Evolutionary conservation across 2,888 invertebrate species (phyloP).

Genomic region (Aelia acuminata): DNA sequence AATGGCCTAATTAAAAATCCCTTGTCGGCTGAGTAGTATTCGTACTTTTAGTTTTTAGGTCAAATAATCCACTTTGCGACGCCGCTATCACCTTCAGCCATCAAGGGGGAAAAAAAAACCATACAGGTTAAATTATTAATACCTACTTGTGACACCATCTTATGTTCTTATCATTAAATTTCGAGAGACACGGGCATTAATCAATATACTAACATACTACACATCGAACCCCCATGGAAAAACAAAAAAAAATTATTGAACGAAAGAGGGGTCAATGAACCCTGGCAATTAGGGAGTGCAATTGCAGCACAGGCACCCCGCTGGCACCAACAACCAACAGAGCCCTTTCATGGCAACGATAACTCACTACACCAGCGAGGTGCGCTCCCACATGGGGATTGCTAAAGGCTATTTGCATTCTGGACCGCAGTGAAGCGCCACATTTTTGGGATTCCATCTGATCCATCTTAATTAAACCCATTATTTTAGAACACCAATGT

Average conservation of each 20-base stretch:
- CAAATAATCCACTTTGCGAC: too few relatives aligned
- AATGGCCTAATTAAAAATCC: too few relatives aligned
- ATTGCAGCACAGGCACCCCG: neutral
- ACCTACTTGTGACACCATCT: too few relatives aligned
- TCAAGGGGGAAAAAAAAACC: too few relatives aligned
- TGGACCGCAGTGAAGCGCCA: neutral
- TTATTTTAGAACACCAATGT: neutral
- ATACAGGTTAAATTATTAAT: too few relatives aligned
- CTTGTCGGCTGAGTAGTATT: too few relatives aligned
- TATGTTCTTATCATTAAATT: too few relatives aligned
- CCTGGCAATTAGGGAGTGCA: neutral
- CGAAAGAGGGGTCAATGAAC: neutral
- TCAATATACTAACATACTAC: neutral
- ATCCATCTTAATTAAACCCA: neutral
- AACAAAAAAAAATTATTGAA: neutral
- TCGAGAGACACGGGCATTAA: too few relatives aligned
- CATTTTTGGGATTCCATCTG: neutral
- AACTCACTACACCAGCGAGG: neutral
- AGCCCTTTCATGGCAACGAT: constrained; percentile 3
- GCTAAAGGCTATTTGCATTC: neutral
- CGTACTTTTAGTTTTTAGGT: too few relatives aligned
- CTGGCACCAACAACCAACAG: neutral
- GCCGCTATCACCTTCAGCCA: too few relatives aligned
- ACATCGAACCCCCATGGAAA: neutral
- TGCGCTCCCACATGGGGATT: neutral